Evolutionary conservation across 2,113 vertebrate species (phyloP), one percentile per base, ranked within the genome.

Genomic region (Cardinalis cardinalis): DNA sequence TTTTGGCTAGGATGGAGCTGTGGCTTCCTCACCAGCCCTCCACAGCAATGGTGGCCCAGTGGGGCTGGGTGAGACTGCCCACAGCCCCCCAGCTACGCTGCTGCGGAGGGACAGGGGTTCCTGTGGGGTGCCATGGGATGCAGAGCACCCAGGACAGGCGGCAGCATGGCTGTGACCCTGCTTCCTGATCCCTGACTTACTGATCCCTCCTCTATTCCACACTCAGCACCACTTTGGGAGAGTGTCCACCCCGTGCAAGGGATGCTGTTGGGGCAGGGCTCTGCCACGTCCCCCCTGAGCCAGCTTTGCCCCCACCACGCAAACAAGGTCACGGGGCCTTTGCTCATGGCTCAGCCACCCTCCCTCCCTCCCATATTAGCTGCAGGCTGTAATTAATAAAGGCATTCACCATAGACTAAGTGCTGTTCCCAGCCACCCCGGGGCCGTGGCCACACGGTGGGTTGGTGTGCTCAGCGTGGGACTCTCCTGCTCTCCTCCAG

Each of bases 351-450:
- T 86, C 10, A 2, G 68, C 64, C 78, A 43, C 76, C 69, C 82
- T 61, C 79, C 74, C 81, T 60, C 79, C 75, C 92, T 82, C 90
- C 79, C 38, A 38, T 69, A 46, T 72, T 89, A 89, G 90, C 88
- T 75, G 71, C 55, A 82, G 90, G 95, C 90, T 93, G 84, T 95
- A 93, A 96, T 96, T 96, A 94, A 91, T 71, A 44, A 85, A 89
- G 88, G 71, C 92, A 83, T 43, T 89, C 71, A 83, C 46, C 44
- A 32, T 85, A 51, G 1, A 10, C 93, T 82, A 52, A 91, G 90
- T 82, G 90, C 93, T 68, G 82, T 60, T 81, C 85, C 81, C 70
- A 55, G 78, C 71, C 41, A 3, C 66, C 53, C 74, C 9, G 65
- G 70, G 87, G 78, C 78, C 8, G 66, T 5, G 4, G 81, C 53